Evolutionary conservation across 2,113 vertebrate species (phyloP), one percentile per base, ranked within the genome.

Genomic region (Egretta garzetta): DNA sequence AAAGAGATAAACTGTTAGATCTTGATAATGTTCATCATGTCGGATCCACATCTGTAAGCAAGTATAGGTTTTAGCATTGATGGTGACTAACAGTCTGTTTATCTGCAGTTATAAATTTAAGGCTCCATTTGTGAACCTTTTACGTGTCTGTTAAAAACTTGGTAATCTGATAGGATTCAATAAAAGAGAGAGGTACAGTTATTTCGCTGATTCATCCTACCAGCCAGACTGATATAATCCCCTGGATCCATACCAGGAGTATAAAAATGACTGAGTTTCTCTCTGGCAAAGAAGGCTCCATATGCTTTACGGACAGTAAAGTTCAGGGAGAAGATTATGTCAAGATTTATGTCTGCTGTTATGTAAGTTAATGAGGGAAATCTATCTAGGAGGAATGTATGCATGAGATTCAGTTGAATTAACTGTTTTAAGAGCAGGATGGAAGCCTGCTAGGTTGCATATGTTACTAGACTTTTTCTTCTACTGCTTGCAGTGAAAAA

Each of bases 341-440:
- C 77, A 79, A 94, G 94, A 96, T 97, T 97, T 96, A 95, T 88
- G 60, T 86, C 80, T 79, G 53, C 76, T 90, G 59, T 93, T 96
- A 89, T 96, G 96, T 95, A 90, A 94, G 75, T 95, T 96, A 93
- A 97, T 93, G 95, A 96, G 64, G 73, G 91, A 96, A 91, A 97
- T 96, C 88, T 93, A 27, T 97, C 93, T 81, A 68, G 56, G 56
- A 60, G 56, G 75, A 85, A 92, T 60, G 56, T 72, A 96, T 79
- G 76, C 72, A 53, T 72, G 56, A 86, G 76, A 89, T 91, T 52
- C 64, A 79, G 83, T 81, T 92, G 86, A 93, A 84, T 92, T 92
- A 96, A 64, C 73, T 81, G 68, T 91, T 96, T 90, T 92, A 79
- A 88, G 41, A 88, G 41, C 11, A 80, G 86, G 43, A 72, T 90